Evolutionary conservation across 2,888 invertebrate species (phyloP), one percentile per base, ranked within the genome.

Genomic region (Cantharis lateralis): DNA sequence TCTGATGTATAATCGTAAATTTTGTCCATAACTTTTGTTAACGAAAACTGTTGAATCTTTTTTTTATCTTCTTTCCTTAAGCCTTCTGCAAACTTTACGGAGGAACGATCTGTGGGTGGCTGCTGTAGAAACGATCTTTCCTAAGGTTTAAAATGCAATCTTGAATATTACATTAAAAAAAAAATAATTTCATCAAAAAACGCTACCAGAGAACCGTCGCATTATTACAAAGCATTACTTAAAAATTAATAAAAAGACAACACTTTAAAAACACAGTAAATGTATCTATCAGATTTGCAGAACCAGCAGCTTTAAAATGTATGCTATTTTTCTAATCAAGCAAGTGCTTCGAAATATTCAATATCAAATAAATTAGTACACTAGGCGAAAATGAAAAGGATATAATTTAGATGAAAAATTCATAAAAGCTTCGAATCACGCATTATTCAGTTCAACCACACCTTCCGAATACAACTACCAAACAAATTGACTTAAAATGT

Each of bases 1-100:
- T 48, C 48, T n/a, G 48, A 7, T 48, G 48, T n/a, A 2, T 7
- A 48, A 48, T 48, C 48, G 2, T 48, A n/a, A 16, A 85, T 82
- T 76, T 85, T 85, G 48, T 87, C 86, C 86, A 87, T 86, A 68
- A 24, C 9, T 24, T 68, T 82, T 15, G 64, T 74, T 5, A 77
- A 72, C 0, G 79, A 76, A 28, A 75, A 61, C 13, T 74, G 76
- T 1, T 81, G 81, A 74, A 79, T 81, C 74, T 78, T 82, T 11
- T 78, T 82, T 11, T 74, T 70, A 13, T 81, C 80, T 61, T 78
- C 80, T 71, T 81, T 84, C 62, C 83, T 80, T 16, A 90, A 90
- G 20, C 90, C 89, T 77, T 91, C 91, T 0, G 93, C 93, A 90
- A 94, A 94, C 66, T 93, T 94, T 76, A 94, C 94, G 11, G 94